phyloP scores from a whole-genome alignment of 2,113 vertebrate genomes.

The Sinocyclocheilus maitianheensis region DNA sequence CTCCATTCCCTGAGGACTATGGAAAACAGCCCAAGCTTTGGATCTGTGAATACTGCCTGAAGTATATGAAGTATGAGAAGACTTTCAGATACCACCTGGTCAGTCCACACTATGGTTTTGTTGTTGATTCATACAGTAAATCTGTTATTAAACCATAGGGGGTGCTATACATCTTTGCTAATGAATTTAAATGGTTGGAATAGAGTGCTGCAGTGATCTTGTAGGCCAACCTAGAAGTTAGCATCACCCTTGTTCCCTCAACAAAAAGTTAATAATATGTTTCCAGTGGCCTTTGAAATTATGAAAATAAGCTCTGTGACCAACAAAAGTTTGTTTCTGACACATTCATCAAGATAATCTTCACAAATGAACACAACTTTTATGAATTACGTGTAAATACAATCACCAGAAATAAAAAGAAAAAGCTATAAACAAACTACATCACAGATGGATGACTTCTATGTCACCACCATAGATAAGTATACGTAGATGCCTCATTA shows the following conservation, averaged over 20 bases:
- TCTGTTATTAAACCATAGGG: conserved; percentile 1
- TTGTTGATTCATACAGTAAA: not conserved
- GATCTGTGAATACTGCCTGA: conserved; percentile 96
- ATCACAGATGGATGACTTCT: not conserved
- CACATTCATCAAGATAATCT: not conserved
- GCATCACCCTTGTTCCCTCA: not conserved
- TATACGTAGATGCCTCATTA: no score
- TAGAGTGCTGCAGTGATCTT: not conserved
- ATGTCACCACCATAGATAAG: no score
- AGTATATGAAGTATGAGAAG: conserved; percentile 96
- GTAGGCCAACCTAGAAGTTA: not conserved
- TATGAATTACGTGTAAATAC: not conserved
- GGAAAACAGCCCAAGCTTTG: conserved; percentile 95
- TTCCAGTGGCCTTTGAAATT: not conserved
- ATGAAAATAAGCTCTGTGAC: not conserved
- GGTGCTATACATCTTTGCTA: not conserved
- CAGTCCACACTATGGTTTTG: conserved; percentile 58
- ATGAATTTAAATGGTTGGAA: not conserved
- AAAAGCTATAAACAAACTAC: not conserved
- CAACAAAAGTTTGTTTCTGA: not conserved
- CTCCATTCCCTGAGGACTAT: conserved; percentile 92
- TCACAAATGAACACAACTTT: not conserved
- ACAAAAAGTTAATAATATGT: not conserved
- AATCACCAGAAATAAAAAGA: not conserved
- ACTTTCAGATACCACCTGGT: conserved; percentile 91